Conservation (phyloP, 2,797 vertebrate species). For the Phalanger gymnotis region DNA sequence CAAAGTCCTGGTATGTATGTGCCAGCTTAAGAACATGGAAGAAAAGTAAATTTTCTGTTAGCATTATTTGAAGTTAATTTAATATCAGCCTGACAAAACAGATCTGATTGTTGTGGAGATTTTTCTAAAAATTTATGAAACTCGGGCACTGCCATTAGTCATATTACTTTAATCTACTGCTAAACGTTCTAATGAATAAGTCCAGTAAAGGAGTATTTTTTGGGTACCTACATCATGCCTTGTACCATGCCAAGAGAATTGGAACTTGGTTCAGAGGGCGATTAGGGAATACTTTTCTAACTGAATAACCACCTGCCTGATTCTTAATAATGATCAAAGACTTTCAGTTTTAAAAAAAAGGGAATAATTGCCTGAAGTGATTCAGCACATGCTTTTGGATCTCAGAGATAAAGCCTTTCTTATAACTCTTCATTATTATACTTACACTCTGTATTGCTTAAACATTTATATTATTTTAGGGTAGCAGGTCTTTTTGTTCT, state of each 20-base stretch:
- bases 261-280: neutral
- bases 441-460: neutral
- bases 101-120: neutral
- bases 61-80: neutral
- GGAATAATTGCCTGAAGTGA: neutral
- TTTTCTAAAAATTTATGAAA: neutral
- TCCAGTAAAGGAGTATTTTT: neutral
- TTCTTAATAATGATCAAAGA: neutral
- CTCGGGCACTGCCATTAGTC: neutral
- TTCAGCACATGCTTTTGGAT: neutral
- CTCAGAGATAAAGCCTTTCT: neutral
- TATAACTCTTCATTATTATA: neutral
- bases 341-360: neutral
- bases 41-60: neutral
- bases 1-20: neutral
- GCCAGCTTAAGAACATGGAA: neutral
- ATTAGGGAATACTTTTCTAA: neutral
- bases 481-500: neutral
- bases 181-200: neutral
- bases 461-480: neutral
- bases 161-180: neutral
- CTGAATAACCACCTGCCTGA: neutral
- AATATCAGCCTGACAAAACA: neutral
- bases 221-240: neutral
- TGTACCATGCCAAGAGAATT: neutral